Evolutionary conservation across 2,797 vertebrate genomes (phyloP).

Genomic region (Micrastur ruficollis): DNA sequence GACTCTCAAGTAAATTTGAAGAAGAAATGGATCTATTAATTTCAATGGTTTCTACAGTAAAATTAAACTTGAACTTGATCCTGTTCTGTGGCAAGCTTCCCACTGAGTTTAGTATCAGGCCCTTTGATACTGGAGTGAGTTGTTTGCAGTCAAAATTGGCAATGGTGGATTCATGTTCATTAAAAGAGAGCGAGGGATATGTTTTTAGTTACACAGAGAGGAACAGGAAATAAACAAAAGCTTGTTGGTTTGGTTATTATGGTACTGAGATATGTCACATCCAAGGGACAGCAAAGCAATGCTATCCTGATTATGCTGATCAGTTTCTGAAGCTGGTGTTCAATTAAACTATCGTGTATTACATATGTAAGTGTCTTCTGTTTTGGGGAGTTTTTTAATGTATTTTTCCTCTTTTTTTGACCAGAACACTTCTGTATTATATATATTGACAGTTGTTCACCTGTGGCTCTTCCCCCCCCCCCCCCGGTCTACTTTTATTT

Average conservation of each 20-base stretch:
- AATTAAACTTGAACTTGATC: not conserved
- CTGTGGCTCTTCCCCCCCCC: no score
- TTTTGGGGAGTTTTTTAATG: not conserved
- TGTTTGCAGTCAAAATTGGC: not conserved
- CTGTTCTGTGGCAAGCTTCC: not conserved
- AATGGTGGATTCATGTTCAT: not conserved
- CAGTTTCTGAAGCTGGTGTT: not conserved
- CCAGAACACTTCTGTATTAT: not conserved
- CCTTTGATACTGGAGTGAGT: not conserved
- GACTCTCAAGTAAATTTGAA: not conserved
- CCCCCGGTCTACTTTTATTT: no score
- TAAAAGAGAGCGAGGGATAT: not conserved
- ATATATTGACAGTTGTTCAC: not conserved
- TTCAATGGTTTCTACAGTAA: not conserved
- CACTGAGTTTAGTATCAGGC: not conserved
- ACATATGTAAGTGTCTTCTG: not conserved
- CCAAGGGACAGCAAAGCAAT: not conserved
- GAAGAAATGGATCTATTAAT: not conserved
- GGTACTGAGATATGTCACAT: not conserved
- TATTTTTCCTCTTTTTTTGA: not conserved
- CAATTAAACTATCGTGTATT: not conserved
- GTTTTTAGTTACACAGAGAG: constrained; percentile 41
- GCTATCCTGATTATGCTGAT: not conserved
- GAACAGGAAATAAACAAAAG: constrained; percentile 58
- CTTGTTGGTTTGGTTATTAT: not conserved